Conservation (phyloP, 1,140 invertebrate genomes). For the Anastatus disparis region DNA sequence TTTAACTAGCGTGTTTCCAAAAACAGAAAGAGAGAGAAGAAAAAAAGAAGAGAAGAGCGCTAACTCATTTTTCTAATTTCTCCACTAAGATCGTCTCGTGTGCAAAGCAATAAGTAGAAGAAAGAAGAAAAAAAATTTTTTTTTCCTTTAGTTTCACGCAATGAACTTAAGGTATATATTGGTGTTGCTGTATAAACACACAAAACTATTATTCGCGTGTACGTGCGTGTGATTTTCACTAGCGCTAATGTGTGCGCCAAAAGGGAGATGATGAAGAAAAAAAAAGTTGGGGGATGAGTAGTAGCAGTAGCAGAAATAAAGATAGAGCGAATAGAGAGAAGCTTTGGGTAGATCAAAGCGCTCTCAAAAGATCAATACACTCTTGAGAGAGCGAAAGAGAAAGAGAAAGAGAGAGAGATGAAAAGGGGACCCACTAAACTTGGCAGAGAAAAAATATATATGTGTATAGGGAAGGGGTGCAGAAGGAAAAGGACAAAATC, state of each 20-base stretch:
- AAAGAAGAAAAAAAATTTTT: background rate
- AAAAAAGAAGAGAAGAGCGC: too few relatives aligned
- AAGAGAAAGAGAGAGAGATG: conserved; percentile 38
- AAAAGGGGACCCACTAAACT: conserved; percentile 16
- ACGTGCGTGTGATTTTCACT: background rate
- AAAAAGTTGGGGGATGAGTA: background rate
- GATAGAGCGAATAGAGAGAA: conserved; percentile 48
- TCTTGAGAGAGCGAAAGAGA: conserved; percentile 44
- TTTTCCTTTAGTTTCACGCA: too few relatives aligned
- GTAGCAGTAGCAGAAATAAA: conserved; percentile 36
- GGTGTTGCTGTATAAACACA: conserved; percentile 9
- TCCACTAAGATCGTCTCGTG: conserved; percentile 36
- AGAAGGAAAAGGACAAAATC: conserved; percentile 42
- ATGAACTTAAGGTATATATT: conserved; percentile 60
- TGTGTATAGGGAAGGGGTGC: conserved; percentile 3
- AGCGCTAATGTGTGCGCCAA: conserved; percentile 27
- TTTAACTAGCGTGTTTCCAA: conserved; percentile 17
- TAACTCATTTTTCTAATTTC: conserved; percentile 67
- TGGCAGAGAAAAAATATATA: background rate
- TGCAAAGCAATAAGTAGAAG: too few relatives aligned
- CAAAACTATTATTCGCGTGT: conserved; percentile 13
- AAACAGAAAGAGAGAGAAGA: too few relatives aligned
- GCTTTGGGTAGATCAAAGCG: conserved; percentile 62
- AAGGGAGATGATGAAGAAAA: conserved; percentile 4
- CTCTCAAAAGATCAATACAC: conserved; percentile 62